Evolutionary conservation across 1,140 invertebrate genomes (phyloP), one percentile per base, ranked within the genome.

Genomic region (Trachymyrmex cornetzi): DNA sequence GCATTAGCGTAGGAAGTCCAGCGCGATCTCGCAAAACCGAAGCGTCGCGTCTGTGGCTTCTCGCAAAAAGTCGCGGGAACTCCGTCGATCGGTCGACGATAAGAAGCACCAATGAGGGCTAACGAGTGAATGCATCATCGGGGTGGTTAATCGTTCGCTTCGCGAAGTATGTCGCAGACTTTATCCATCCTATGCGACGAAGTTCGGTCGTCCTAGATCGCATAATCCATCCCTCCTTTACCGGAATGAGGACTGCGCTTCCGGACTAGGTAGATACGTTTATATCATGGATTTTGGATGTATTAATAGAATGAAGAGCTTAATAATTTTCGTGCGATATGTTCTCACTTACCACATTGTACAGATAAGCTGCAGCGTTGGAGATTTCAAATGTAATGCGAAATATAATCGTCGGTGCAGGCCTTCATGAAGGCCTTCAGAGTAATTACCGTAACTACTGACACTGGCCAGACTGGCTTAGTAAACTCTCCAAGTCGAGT

Each of bases 1-100:
- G 89, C 86, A 90, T 90, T 90, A 90, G 72, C 81, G 71, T 44
- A 53, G 59, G 44, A 67, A 61, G 81, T 90, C 89, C 82, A 53
- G 66, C n/a, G 61, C 63, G 34, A 74, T 38, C 34, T 63, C 66
- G 44, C 86, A 88, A 77, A 90, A 85, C 86, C 84, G 79, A 88
- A 63, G 55, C 55, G n/a, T 88, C 69, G 81, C 61, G 77, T 88
- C 57, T 57, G 61, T n/a, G 50, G 57, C 16, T 55, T 71, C n/a
- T 57, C 53, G 67, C 80, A 82, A 34, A 61, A 87, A 87, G 77
- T 89, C 86, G 59, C 77, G 84, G 63, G 0, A 63, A 86, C 71
- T 85, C 44, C 34, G 63, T 24, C 66, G 59, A 44, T 44, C 75
- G 57, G n/a, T 9, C 27, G 27, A 71, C 53, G 50, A 12, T 67